Conservation (phyloP, 2,113 vertebrate genomes). For the Gobiocypris rarus region DNA sequence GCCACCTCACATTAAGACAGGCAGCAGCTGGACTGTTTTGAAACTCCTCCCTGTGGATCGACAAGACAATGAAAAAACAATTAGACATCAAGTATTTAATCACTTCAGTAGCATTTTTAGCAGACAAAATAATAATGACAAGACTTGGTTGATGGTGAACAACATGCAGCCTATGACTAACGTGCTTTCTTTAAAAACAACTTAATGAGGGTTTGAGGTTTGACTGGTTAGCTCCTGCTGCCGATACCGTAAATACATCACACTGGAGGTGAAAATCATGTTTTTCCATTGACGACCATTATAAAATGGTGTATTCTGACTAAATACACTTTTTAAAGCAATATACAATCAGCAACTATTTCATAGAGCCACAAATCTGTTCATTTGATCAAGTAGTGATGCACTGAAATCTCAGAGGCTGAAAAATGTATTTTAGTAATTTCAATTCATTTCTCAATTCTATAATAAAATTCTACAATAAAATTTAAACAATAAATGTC, state of each 20-base stretch:
- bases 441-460: no score
- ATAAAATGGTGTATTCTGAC: no score
- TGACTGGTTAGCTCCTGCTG: not conserved
- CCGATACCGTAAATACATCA: not conserved
- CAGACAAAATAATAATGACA: not conserved
- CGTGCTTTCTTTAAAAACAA: not conserved
- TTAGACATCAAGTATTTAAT: not conserved
- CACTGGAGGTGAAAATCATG: not conserved
- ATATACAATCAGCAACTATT: not conserved
- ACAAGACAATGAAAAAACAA: constrained; percentile 15
- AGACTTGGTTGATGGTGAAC: not conserved
- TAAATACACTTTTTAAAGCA: no score
- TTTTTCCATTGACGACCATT: not conserved
- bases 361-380: not conserved
- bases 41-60: constrained; percentile 67
- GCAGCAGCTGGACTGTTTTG: constrained; percentile 75
- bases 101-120: not conserved
- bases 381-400: not conserved
- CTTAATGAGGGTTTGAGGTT: not conserved
- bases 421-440: no score
- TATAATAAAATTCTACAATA: no score
- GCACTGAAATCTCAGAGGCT: not conserved
- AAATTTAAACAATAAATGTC: no score
- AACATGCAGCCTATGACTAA: not conserved
- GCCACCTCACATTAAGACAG: constrained; percentile 68